Evolutionary conservation across 2,888 invertebrate species (phyloP), one percentile per base, ranked within the genome.

Genomic region (Beris chalybata): DNA sequence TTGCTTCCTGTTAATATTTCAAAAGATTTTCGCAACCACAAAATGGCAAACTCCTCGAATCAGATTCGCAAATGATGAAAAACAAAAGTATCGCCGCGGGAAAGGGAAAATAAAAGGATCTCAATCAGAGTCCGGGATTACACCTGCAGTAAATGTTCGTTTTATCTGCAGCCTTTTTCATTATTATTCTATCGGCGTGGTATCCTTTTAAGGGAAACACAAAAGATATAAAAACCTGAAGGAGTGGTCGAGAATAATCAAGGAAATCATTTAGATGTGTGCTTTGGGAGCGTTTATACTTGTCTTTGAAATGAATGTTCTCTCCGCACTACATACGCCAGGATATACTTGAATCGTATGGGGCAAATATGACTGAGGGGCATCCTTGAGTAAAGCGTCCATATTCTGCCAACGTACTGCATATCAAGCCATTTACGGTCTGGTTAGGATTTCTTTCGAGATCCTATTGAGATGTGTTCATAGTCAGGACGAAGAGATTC

Each of bases 221-320:
- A 64, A 64, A 54, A 53, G 52, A 38, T 31, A 30, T 64, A 53
- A 45, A 11, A 64, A 44, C 13, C 63, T 44, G 43, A 53, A 48
- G 15, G 52, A 43, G n/a, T 45, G 64, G 64, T 54, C 45, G 54
- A 44, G 45, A 44, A 54, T 64, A 64, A 64, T 64, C 64, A 54
- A 29, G 29, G 45, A 38, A 38, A 64, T 64, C 64, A 29, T 64
- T 54, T 54, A 31, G 50, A 64, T 54, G 13, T 54, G 30, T 54
- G 54, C 47, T 45, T 29, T 64, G 53, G 64, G 64, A 45, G 22
- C 43, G 31, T 32, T 61, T 52, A 61, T 43, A 44, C 57, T 30
- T 58, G 57, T n/a, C 30, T 29, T 58, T 22, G 38, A 9, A 9
- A 38, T 47, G 45, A 30, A 13, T 29, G 15, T 15, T 50, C 38